A percentile compares a stretch with the other conserved stretches of the same genome.
Evolutionary conservation across 2,113 vertebrate species (phyloP).

Genomic region (Chunga burmeisteri): DNA sequence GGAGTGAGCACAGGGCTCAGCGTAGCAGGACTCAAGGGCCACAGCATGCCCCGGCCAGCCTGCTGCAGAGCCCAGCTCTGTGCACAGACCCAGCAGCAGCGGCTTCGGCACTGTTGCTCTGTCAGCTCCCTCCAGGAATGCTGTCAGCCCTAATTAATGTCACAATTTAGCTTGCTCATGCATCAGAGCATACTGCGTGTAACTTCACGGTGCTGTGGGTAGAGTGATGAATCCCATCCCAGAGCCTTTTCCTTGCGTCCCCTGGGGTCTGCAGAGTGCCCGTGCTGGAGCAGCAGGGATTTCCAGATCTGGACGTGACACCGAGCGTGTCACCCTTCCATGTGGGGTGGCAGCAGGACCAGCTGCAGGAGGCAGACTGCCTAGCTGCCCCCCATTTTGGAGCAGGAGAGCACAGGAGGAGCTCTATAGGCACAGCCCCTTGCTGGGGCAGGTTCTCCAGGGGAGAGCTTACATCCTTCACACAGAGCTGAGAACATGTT

Average conservation of each 20-base stretch:
- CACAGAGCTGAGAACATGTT: not conserved
- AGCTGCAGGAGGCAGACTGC: not conserved
- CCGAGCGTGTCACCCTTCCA: not conserved
- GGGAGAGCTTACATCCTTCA: not conserved
- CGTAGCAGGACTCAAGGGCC: not conserved
- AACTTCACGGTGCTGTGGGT: accelerated
- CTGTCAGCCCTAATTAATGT: slow-evolving; percentile 47
- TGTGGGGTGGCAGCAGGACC: not conserved
- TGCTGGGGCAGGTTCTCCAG: not conserved
- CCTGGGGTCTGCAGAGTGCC: not conserved
- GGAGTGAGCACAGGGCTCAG: not conserved
- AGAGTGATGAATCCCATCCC: not conserved
- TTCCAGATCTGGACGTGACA: not conserved
- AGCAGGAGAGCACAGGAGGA: not conserved
- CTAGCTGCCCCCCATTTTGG: not conserved
- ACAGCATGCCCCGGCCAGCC: not conserved
- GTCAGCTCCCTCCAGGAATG: not conserved
- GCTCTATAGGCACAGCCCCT: not conserved
- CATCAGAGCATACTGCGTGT: not conserved
- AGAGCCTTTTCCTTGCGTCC: not conserved
- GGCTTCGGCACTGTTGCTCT: not conserved
- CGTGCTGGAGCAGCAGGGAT: not conserved
- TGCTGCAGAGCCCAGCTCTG: not conserved
- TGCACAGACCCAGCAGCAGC: not conserved
- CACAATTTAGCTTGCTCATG: slow-evolving; percentile 18